Conservation (phyloP, 1,140 invertebrate species). For the Dinoponera quadriceps region DNA sequence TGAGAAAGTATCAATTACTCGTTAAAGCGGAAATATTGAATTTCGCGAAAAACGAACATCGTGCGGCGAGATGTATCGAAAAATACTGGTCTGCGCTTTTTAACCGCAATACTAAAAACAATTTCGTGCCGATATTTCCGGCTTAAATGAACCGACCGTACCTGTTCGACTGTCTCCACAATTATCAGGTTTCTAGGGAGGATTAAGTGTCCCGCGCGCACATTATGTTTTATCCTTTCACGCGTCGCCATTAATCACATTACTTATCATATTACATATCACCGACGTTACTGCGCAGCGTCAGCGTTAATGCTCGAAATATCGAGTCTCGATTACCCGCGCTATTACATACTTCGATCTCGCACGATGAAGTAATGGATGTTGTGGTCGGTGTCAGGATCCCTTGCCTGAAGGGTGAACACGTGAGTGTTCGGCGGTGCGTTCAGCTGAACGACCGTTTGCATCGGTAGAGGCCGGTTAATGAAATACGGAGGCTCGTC, state of each 20-base stretch:
- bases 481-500: conserved; percentile 98
- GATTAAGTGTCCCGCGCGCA: neutral
- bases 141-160: neutral
- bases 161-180: no score
- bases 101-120: conserved; percentile 7
- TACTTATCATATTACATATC: conserved; percentile 19
- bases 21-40: conserved; percentile 18
- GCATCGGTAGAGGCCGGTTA: conserved; percentile 97
- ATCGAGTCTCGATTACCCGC: conserved; percentile 44
- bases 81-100: neutral
- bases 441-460: conserved; percentile 97
- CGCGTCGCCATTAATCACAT: neutral
- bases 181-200: neutral
- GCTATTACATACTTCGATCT: conserved; percentile 89
- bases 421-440: conserved; percentile 97
- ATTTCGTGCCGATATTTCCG: neutral
- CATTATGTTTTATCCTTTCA: neutral
- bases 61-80: neutral
- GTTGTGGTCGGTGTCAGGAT: conserved; percentile 97
- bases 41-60: neutral
- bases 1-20: conserved; percentile 12
- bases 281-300: neutral
- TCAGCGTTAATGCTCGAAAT: conserved; percentile 23
- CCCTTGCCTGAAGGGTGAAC: conserved; percentile 97
- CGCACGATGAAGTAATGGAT: conserved; percentile 98